Base-by-base conservation (phyloP, 2,113 vertebrate species). In the Bagarius yarrelli region DNA sequence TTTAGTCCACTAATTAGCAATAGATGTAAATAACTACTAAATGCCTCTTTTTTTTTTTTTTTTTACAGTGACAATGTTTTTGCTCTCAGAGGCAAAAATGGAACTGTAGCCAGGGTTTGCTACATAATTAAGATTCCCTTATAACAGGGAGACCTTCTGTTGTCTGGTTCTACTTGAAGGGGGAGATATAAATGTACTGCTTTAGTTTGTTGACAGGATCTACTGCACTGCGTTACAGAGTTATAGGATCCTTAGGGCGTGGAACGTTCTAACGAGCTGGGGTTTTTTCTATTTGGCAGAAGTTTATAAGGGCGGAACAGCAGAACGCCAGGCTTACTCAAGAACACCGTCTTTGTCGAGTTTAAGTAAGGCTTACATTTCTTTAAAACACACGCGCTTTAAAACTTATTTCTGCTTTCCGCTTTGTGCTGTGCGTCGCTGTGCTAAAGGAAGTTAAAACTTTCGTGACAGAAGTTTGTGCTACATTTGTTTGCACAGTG, bases 241-340 rank as follows among this genome's bases (percentile, higher is more conserved):
- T 36, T 55, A 36, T 84, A 85, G 79, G 81, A 87, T 82, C 86
- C 11, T 64, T 9, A 66, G 76, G 76, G 76, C 32, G 76, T 27
- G 61, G 76, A 40, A n/a, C 16, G 15, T 53, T n/a, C 25, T 78
- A 40, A 40, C 36, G 11, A 25, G 21, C 1, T 1, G 12, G n/a
- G n/a, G 75, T 32, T 52, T 50, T 8, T 25, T 63, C 32, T 18
- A 53, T 30, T 12, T 15, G 76, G 0, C 47, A 52, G 15, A 67
- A 19, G 76, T 66, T 78, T 78, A 27, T 18, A 53, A 47, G 36
- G 18, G n/a, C 3, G 16, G 5, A 55, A 23, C 50, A 34, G 19
- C 1, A 6, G 2, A 32, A 13, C 0, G 8, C 50, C 1, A 21
- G 70, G 6, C 11, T 53, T 0, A 14, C 25, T 23, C 4, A 4